A percentile compares a stretch with the other conserved stretches of the same genome.
Conservation (phyloP, 2,113 vertebrate species). For the Colistium nudipinnis region DNA sequence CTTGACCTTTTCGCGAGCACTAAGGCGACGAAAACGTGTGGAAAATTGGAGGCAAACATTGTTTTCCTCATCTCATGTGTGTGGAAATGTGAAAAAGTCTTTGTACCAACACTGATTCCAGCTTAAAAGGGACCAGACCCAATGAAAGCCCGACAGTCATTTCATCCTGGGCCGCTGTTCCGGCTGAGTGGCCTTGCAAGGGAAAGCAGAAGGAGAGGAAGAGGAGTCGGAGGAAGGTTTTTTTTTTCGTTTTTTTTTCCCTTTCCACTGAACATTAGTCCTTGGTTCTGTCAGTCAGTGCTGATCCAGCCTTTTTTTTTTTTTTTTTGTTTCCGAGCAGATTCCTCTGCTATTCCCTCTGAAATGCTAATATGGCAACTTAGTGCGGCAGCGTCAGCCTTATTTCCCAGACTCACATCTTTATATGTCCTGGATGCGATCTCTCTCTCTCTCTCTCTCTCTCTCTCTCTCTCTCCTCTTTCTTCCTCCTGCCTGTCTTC, state of each 20-base stretch:
- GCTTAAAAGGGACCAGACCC: constrained; percentile 12
- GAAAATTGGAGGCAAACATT: background rate
- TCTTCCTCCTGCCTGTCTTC: background rate
- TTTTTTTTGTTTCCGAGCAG: constrained; percentile 69
- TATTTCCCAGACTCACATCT: constrained; percentile 59
- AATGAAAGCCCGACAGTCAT: constrained; percentile 41
- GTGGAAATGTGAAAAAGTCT: background rate
- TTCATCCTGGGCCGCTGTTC: constrained; percentile 53
- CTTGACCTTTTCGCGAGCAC: background rate
- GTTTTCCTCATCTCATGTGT: background rate
- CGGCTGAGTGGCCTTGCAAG: constrained; percentile 45
- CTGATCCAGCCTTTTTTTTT: constrained; percentile 76
- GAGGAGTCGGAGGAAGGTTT: background rate
- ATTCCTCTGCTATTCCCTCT: constrained; percentile 72
- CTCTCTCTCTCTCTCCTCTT: background rate
- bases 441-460: constrained; percentile 8
- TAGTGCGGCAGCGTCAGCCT: constrained; percentile 59
- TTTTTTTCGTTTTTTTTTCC: no score
- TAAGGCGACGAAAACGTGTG: background rate
- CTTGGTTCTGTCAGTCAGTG: constrained; percentile 70
- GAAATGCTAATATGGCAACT: constrained; percentile 79
- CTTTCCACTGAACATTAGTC: constrained; percentile 66
- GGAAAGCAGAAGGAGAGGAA: constrained; percentile 37
- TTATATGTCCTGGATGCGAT: constrained; percentile 59
- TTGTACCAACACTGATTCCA: constrained; percentile 23